Conservation (phyloP, 2,113 vertebrate genomes). For the Egretta garzetta region DNA sequence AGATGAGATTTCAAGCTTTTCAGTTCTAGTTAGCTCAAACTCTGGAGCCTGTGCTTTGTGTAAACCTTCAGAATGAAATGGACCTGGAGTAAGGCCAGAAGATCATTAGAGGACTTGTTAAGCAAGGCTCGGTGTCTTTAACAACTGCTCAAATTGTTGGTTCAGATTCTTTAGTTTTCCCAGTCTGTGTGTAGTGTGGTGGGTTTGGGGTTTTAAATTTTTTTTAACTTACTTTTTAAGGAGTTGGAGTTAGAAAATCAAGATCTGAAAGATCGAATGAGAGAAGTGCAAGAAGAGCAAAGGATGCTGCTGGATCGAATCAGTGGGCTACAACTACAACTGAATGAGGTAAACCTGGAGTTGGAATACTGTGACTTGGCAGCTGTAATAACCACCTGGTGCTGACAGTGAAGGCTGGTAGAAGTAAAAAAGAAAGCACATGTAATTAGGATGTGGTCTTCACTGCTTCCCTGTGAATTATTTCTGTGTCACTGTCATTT, state of each 20-base stretch:
- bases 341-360: slow-evolving; percentile 81
- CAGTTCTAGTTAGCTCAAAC: neutral
- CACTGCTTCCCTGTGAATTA: neutral
- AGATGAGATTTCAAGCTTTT: fast-evolving
- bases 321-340: slow-evolving; percentile 86
- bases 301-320: slow-evolving; percentile 86
- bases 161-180: neutral
- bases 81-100: neutral
- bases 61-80: neutral
- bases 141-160: neutral
- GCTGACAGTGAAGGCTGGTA: neutral
- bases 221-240: slow-evolving; percentile 40
- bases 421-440: neutral
- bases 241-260: slow-evolving; percentile 91
- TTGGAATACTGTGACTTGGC: neutral
- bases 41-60: neutral
- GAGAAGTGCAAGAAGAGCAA: slow-evolving; percentile 89
- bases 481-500: neutral
- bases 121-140: neutral
- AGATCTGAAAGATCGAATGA: slow-evolving; percentile 83
- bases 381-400: fast-evolving
- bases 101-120: neutral
- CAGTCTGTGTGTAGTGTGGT: neutral
- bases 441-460: too few species aligned
- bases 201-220: neutral